Base-by-base conservation (phyloP, 2,888 invertebrate genomes). In the Leuctra nigra region DNA sequence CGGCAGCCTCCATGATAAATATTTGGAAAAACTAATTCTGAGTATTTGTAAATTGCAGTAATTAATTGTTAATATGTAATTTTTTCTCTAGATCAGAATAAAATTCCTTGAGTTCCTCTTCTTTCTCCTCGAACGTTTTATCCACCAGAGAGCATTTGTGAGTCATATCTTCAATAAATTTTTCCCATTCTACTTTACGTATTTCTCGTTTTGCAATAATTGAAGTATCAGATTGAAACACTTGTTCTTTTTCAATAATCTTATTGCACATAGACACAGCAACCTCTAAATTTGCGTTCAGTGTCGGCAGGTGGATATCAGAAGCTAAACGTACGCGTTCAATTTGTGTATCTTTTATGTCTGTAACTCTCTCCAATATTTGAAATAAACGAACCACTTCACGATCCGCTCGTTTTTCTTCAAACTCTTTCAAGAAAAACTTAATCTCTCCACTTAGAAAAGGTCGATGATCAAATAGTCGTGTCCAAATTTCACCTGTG, bases 401-500 rank as follows among this genome's bases (percentile, higher is more conserved):
- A 63, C 82, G 75, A 64, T 92, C 91, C 52, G 81, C 80, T 59
- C 91, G 77, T 68, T 83, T 85, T 66, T 85, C 84, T 81, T 93
- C 91, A 74, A 92, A 92, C 70, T 92, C 91, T 63, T 84, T 84
- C 4, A 91, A 71, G 73, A 89, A 86, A 70, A 82, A 85, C 64
- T 84, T 85, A 63, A 92, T 85, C 80, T 93, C 93, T 56, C 91
- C 91, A 73, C 83, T 87, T 58, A 92, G 71, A 70, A 92, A 90
- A 33, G 89, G 87, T 61, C 86, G 82, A 68, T 93, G 93, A 72
- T 93, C 91, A 73, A 93, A 89, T 58, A 93, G 75, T 68, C 92
- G 79, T 66, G 82, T 80, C 83, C 91, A 91, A 70, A 91, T 83
- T 73, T 87, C 88, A 61, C 84, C 82, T 64, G 86, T 78, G 78